Conservation (phyloP, 92 coral and sea anemone genomes). For the Pocillopora meandrina region DNA sequence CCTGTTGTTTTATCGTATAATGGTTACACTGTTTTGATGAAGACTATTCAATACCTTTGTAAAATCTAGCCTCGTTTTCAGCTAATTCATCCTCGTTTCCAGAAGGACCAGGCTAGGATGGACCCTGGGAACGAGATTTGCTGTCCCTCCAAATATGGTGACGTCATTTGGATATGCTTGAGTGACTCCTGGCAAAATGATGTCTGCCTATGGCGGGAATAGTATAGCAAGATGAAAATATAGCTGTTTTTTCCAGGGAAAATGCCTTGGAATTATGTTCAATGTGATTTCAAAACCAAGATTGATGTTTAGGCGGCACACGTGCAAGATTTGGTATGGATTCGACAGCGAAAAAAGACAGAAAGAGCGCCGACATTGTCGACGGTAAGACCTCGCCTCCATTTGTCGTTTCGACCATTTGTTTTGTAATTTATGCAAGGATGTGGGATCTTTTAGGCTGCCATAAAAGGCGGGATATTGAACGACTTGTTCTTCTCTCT, state of each 20-base stretch:
- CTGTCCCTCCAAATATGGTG: slow-evolving; percentile 30
- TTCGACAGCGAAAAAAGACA: slow-evolving; percentile 77
- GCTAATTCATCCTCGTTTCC: not conserved
- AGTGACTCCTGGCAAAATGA: slow-evolving; percentile 49
- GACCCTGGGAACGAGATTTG: slow-evolving; percentile 7
- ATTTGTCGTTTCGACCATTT: slow-evolving; percentile 59
- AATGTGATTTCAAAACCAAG: slow-evolving; percentile 38
- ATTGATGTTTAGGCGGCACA: slow-evolving; percentile 44
- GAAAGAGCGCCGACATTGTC: slow-evolving; percentile 72
- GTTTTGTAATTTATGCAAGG: slow-evolving; percentile 88
- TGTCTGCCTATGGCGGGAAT: slow-evolving; percentile 91
- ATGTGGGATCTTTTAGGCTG: slow-evolving; percentile 16
- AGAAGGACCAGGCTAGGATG: not conserved
- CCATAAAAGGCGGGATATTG: slow-evolving; percentile 26
- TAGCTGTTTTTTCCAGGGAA: slow-evolving; percentile 47
- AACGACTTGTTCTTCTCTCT: not conserved
- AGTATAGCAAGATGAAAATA: slow-evolving; percentile 59
- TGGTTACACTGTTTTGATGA: too few relatives aligned
- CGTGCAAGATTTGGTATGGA: slow-evolving; percentile 78
- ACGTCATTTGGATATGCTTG: slow-evolving; percentile 50
- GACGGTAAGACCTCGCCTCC: slow-evolving; percentile 89
- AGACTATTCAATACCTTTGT: too few relatives aligned
- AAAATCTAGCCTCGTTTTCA: too few relatives aligned
- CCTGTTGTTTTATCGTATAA: too few relatives aligned
- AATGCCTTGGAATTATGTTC: slow-evolving; percentile 37